Evolutionary conservation across 2,797 vertebrate species (phyloP).

Genomic region (Oryzias sinensis): DNA sequence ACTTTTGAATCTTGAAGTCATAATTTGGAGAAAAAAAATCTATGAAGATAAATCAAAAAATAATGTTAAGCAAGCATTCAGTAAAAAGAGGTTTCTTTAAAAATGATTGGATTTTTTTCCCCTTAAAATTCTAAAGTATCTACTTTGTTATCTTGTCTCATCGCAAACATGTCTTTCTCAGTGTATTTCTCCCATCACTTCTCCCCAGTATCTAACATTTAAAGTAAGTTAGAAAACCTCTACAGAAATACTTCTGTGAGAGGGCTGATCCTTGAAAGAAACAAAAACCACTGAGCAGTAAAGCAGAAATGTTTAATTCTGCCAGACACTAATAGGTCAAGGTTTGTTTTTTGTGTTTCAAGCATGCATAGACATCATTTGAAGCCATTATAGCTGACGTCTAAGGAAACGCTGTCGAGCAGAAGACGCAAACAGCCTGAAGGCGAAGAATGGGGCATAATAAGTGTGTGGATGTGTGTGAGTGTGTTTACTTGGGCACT

Average conservation of each 20-base stretch:
- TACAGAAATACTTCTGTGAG: slow-evolving; percentile 3
- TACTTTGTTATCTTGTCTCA: too few species aligned
- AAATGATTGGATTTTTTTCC: too few species aligned
- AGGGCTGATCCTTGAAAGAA: slow-evolving; percentile 16
- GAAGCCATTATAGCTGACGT: slow-evolving; percentile 60
- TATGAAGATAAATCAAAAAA: too few species aligned
- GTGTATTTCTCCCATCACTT: too few species aligned
- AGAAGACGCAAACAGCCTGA: slow-evolving; percentile 58
- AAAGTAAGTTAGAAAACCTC: slow-evolving; percentile 4
- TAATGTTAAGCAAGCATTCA: too few species aligned
- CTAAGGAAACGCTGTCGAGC: slow-evolving; percentile 53
- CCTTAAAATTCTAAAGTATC: too few species aligned
- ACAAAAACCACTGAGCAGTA: slow-evolving; percentile 3
- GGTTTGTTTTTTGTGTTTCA: slow-evolving; percentile 58
- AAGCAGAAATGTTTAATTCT: slow-evolving; percentile 46
- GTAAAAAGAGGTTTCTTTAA: too few species aligned
- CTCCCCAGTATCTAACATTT: too few species aligned
- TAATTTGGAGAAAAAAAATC: too few species aligned
- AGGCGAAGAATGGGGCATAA: slow-evolving; percentile 48
- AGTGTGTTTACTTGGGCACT: slow-evolving; percentile 11
- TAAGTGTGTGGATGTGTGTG: slow-evolving; percentile 15
- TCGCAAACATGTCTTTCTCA: too few species aligned
- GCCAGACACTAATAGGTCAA: slow-evolving; percentile 68
- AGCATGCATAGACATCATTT: slow-evolving; percentile 43
- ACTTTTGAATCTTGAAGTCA: too few species aligned